phyloP scores from a whole-genome alignment of 2,888 invertebrate genomes.

The Papilio gigon region DNA sequence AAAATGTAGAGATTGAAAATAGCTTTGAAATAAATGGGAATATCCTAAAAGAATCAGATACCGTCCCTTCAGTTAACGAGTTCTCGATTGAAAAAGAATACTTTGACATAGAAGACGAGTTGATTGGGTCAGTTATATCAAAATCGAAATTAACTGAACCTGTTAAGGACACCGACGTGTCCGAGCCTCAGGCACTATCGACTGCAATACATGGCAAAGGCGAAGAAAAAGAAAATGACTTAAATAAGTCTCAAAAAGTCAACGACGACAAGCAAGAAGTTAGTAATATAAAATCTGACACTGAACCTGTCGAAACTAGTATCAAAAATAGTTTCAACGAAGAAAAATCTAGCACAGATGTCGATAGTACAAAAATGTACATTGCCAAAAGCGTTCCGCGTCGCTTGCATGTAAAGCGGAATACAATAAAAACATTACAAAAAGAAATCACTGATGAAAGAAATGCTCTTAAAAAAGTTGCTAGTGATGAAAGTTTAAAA shows the following conservation, averaged over 20 bases:
- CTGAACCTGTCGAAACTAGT: not conserved
- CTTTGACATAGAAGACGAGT: slow-evolving; percentile 55
- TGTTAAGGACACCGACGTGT: not conserved
- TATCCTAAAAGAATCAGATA: not conserved
- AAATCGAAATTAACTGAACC: slow-evolving; percentile 46
- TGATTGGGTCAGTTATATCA: slow-evolving; percentile 52
- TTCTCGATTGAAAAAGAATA: slow-evolving; percentile 37
- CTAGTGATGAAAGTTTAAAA: not conserved
- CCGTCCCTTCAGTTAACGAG: not conserved
- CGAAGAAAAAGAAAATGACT: slow-evolving; percentile 27
- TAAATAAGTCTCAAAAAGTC: slow-evolving; percentile 5
- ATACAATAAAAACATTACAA: not conserved
- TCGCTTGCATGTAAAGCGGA: not conserved
- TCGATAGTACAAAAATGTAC: not conserved
- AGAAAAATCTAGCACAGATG: slow-evolving; percentile 3
- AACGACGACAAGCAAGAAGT: not conserved
- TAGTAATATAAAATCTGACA: not conserved
- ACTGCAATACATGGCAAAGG: slow-evolving; percentile 16
- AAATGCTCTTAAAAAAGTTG: not conserved
- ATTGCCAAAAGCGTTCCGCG: not conserved
- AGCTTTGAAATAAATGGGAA: not conserved
- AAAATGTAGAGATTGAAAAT: not conserved
- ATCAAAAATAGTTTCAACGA: not conserved
- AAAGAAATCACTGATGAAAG: not conserved
- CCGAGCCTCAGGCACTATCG: not conserved